Evolutionary conservation across 2,888 invertebrate genomes (phyloP), one percentile per base, ranked within the genome.

Genomic region (Lottia scabra): DNA sequence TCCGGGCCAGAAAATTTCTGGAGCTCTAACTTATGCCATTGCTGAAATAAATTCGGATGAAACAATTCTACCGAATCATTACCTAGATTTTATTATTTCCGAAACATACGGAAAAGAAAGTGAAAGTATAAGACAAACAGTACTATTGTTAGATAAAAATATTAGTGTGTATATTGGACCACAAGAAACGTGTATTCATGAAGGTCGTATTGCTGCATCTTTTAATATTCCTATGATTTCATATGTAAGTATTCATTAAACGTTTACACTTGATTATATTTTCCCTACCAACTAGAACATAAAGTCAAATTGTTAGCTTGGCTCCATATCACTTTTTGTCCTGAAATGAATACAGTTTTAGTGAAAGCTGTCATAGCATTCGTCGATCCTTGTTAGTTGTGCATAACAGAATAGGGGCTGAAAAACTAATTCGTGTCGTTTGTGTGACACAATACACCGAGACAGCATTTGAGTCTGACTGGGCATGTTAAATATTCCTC

Each of bases 151-250:
- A 94, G 94, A 93, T 67, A 91, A 92, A 79, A 95, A 96, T 85
- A 93, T 97, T 70, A 94, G 95, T 2, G 97, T 93, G 46, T 96
- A 95, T 88, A 95, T 98, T 81, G 97, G 97, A 0, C 95, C 95
- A 0, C 95, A 95, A 87, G 96, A 96, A 89, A 95, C 96, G 0
- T 89, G 97, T 89, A 93, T 95, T 26, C 96, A 97, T 89, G 97
- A 98, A 90, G 97, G 95, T 0, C 93, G 95, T 80, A 95, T 98
- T 93, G 97, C 97, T 0, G 95, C 96, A 0, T 95, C 96, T 63
- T 96, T 97, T 90, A 96, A 97, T 90, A 91, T 97, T 67, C 96
- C 97, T 6, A 97, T 98, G 97, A 95, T 97, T 87, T 97, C 97
- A 80, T 97, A 97, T 88, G 97, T 97, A 91, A 94, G 96, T 94